These are phyloP conservation scores for Pionites leucogaster DNA, from an alignment of 2,113 vertebrate species.

Conservation along the genomic window DNA sequence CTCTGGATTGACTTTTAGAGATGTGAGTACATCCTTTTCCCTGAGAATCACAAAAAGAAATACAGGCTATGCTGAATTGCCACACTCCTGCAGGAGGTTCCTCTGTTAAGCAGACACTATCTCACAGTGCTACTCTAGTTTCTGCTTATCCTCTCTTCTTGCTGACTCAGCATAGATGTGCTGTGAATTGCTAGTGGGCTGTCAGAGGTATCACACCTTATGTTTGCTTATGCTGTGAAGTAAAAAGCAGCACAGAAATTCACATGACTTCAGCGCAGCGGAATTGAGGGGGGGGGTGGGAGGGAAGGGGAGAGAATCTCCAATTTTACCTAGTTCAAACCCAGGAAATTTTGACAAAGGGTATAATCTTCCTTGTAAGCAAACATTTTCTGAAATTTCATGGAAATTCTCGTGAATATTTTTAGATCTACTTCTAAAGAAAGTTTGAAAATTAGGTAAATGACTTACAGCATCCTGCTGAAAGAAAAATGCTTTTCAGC, in stretches of 20 bases:
- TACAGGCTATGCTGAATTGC: background rate
- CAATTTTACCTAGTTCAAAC: background rate
- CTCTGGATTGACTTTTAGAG: background rate
- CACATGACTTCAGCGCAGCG: rapidly evolving
- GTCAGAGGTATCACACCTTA: background rate
- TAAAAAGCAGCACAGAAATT: background rate
- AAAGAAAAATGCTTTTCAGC: background rate
- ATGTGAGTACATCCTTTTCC: background rate
- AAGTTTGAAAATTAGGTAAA: background rate
- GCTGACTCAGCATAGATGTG: background rate
- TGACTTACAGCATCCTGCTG: background rate
- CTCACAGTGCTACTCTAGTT: background rate
- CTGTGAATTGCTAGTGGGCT: background rate
- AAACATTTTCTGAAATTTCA: background rate
- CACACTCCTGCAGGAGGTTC: background rate
- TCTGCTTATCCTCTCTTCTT: background rate
- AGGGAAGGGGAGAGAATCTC: background rate
- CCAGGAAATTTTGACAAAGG: background rate
- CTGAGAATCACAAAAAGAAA: slow-evolving; percentile 9
- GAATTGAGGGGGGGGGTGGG: rapidly evolving
- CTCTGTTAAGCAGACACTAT: background rate
- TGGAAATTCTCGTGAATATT: background rate
- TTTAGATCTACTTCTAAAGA: background rate
- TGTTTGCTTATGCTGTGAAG: background rate
- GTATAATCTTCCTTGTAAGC: rapidly evolving